These are phyloP conservation scores for Sander lucioperca DNA, from an alignment of 2,113 vertebrate species.

Conservation along the genomic window DNA sequence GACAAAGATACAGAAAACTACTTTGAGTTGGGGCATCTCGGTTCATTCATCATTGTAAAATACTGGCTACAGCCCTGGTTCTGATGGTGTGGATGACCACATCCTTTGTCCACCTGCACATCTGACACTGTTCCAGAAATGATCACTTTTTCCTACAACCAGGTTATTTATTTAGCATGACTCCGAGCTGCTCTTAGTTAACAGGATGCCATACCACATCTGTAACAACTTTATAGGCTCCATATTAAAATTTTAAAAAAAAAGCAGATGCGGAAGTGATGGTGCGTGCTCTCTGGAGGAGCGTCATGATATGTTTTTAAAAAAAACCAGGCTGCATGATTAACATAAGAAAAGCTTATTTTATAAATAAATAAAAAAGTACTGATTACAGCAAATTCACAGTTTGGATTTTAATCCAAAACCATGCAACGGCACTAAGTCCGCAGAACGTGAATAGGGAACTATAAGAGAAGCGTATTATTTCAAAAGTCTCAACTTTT, in stretches of 20 bases:
- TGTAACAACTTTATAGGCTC: background rate
- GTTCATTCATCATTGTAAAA: background rate
- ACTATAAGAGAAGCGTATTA: background rate
- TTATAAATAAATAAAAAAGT: too few relatives aligned
- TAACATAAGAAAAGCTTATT: background rate
- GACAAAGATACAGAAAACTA: too few relatives aligned
- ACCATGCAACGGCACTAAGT: background rate
- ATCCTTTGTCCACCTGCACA: background rate
- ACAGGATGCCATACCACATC: background rate
- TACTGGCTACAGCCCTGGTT: background rate
- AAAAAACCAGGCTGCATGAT: background rate
- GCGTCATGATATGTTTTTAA: background rate
- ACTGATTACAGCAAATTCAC: background rate
- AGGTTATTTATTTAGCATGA: background rate
- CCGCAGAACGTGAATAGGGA: background rate
- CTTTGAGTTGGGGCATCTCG: too few relatives aligned
- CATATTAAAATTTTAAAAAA: background rate
- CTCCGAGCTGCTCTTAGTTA: background rate
- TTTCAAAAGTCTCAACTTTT: background rate
- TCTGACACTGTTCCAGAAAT: background rate
- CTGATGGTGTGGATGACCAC: slow-evolving; percentile 7
- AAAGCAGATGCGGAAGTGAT: slow-evolving; percentile 49
- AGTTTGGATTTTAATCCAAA: background rate
- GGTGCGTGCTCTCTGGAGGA: slow-evolving; percentile 4
- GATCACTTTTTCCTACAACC: too few relatives aligned